Conservation (phyloP, 53 echinoderm and acorn worm genomes). For the Apostichopus leukothele region DNA sequence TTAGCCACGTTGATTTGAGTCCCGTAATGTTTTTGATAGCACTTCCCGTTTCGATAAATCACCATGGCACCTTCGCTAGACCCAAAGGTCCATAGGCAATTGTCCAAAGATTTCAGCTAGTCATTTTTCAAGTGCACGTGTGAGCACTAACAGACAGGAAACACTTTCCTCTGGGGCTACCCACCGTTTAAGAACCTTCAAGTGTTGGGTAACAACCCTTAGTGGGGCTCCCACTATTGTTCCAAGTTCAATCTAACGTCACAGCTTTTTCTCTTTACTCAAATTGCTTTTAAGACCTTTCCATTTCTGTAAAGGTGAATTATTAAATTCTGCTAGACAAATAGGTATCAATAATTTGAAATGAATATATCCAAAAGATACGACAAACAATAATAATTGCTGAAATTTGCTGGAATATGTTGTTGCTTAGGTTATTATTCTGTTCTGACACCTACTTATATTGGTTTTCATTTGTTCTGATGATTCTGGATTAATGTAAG, state of each 20-base stretch:
- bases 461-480: no score
- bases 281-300: no score
- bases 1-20: not conserved
- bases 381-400: no score
- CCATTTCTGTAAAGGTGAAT: no score
- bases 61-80: not conserved
- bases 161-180: not conserved
- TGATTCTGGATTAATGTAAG: no score
- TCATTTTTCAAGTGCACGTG: not conserved
- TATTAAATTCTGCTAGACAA: no score
- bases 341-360: no score
- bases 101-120: not conserved
- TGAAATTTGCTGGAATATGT: no score
- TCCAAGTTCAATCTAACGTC: not conserved
- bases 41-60: not conserved
- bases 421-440: no score
- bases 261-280: no score
- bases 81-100: not conserved
- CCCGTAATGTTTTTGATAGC: not conserved
- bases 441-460: no score
- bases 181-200: not conserved
- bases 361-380: no score
- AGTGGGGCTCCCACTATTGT: not conserved
- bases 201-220: not conserved
- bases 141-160: not conserved